A percentile compares a stretch with the other conserved stretches of the same genome.
Evolutionary conservation across 2,113 vertebrate species (phyloP).

Genomic region (Castor canadensis): DNA sequence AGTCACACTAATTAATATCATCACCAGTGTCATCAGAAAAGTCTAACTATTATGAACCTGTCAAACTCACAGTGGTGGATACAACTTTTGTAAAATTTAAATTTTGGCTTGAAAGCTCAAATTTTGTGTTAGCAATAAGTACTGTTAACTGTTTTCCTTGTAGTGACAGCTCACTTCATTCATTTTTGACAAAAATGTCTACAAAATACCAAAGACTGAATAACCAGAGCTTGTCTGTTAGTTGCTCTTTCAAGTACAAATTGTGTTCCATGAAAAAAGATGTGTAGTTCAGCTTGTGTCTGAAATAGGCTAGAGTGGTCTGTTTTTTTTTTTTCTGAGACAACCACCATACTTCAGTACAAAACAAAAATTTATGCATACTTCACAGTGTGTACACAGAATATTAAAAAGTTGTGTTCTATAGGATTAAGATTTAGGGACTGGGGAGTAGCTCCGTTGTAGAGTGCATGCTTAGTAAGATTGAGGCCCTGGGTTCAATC

Average conservation of each 20-base stretch:
- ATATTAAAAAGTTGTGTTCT: neutral
- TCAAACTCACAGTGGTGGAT: neutral
- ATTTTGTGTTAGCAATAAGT: neutral
- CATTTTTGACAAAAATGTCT: slow-evolving; percentile 13
- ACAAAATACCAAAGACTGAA: neutral
- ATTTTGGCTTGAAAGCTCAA: slow-evolving; percentile 17
- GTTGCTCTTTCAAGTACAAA: neutral
- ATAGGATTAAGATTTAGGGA: neutral
- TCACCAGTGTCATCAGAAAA: slow-evolving; percentile 1
- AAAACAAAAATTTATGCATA: neutral
- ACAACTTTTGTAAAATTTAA: neutral
- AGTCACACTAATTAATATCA: slow-evolving; percentile 7
- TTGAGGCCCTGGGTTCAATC: neutral
- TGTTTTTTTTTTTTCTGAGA: neutral
- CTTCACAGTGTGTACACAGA: neutral
- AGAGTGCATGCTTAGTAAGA: neutral
- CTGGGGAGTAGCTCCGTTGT: neutral
- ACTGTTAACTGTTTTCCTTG: neutral
- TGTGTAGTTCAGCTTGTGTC: neutral
- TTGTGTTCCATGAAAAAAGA: neutral
- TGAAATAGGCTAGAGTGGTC: neutral
- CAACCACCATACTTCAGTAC: neutral
- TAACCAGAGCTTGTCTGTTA: neutral
- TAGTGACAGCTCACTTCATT: neutral
- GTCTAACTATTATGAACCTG: neutral